Conservation (phyloP, 2,888 invertebrate genomes). For the Acanthosoma haemorrhoidale region DNA sequence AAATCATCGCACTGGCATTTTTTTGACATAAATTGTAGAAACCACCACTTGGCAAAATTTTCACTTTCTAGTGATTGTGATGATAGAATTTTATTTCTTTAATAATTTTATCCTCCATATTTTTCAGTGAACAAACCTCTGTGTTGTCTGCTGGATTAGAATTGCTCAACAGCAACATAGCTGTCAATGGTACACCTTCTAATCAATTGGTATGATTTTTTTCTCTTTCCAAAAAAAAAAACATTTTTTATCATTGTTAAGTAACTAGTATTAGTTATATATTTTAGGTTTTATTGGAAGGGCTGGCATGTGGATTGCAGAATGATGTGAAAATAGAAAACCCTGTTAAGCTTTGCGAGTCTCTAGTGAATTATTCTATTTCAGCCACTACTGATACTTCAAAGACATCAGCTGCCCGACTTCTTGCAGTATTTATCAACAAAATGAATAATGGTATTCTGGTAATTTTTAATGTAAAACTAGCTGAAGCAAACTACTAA, state of each 20-base stretch:
- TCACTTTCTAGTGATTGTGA: too few relatives aligned
- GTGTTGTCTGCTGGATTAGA: not conserved
- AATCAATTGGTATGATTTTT: constrained; percentile 12
- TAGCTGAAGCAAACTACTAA: too few relatives aligned
- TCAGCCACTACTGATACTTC: not conserved
- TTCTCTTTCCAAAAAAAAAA: too few relatives aligned
- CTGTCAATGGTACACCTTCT: not conserved
- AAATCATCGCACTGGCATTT: too few relatives aligned
- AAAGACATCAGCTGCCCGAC: not conserved
- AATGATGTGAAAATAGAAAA: not conserved
- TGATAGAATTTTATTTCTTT: too few relatives aligned
- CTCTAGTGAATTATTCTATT: not conserved
- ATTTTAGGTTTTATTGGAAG: constrained; percentile 14
- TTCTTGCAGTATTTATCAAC: constrained; percentile 12
- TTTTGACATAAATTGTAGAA: too few relatives aligned
- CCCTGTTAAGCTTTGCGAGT: not conserved
- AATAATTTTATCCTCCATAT: not conserved
- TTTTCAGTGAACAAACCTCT: not conserved
- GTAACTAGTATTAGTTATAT: not conserved
- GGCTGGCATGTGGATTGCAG: not conserved
- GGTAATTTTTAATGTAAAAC: too few relatives aligned
- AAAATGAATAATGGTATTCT: not conserved
- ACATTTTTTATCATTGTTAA: too few relatives aligned
- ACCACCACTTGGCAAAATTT: too few relatives aligned
- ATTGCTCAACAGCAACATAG: not conserved